A percentile compares a stretch with the other conserved stretches of the same genome.
These are phyloP conservation scores for Micromesistius poutassou DNA, from an alignment of 2,797 vertebrate species.

Conservation along the genomic window DNA sequence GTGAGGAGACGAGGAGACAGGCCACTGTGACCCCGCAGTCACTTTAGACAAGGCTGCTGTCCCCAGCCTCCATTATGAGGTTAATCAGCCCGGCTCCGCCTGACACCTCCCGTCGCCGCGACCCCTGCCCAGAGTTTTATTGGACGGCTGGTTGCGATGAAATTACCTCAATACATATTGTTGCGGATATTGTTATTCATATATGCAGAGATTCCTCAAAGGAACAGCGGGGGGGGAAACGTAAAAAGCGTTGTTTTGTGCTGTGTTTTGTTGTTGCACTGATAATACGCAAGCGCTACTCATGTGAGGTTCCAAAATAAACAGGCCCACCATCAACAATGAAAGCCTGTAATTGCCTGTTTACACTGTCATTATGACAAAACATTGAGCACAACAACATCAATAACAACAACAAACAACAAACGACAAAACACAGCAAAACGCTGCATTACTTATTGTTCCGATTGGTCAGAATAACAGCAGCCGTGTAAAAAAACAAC, in stretches of 20 bases:
- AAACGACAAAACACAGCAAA: background rate
- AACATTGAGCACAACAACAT: background rate
- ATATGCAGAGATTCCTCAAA: background rate
- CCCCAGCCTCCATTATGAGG: conserved; percentile 22
- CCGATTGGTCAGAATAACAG: background rate
- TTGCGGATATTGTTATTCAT: conserved; percentile 3
- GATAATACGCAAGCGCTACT: background rate
- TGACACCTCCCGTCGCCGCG: conserved; percentile 27
- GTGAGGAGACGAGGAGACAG: conserved; percentile 8
- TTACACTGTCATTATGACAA: background rate
- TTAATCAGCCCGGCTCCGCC: conserved; percentile 23
- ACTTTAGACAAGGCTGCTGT: conserved; percentile 31
- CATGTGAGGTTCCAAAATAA: background rate
- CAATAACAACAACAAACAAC: background rate
- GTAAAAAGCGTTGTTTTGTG: background rate
- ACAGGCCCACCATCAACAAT: background rate
- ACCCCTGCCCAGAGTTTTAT: conserved; percentile 15
- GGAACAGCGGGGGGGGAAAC: background rate
- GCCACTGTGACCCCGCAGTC: conserved; percentile 36
- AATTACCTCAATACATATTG: conserved; percentile 5
- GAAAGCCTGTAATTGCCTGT: background rate
- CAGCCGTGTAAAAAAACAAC: background rate
- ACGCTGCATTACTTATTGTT: background rate
- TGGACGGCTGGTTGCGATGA: background rate
- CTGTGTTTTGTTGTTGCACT: background rate